Evolutionary conservation across 2,888 invertebrate species (phyloP), one percentile per base, ranked within the genome.

Genomic region (Automeris io): DNA sequence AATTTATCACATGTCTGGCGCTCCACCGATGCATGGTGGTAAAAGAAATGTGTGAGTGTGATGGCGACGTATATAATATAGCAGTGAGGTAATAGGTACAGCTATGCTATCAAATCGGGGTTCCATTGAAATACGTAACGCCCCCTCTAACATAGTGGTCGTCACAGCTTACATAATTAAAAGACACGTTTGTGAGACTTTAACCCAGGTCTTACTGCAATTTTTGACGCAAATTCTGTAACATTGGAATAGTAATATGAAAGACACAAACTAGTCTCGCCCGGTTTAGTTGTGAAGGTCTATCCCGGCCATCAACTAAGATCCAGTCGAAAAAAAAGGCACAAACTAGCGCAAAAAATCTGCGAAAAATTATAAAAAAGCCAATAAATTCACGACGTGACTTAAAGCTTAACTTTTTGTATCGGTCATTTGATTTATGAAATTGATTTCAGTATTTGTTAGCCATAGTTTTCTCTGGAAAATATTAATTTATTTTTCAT

Each of bases 101-200:
- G 55, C 57, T 55, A 60, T 53, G 54, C 56, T 66, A 64, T 65
- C 61, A 61, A 61, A 61, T 61, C 61, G 65, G 63, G 56, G 65
- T 63, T 67, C 70, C 63, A 82, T 81, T 81, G 75, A 79, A 75
- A 72, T 76, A 78, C 78, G 80, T 79, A 79, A 69, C 61, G 49
- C 50, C 70, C 63, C 54, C 75, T 42, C 57, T 53, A 57, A 71
- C 64, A n/a, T n/a, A n/a, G n/a, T n/a, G n/a, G n/a, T 61, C 51
- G 45, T 41, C 51, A 42, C 55, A 45, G 23, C 43, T 46, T 49
- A 41, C 44, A 46, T 46, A 46, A 49, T 51, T 45, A 57, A 61
- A 64, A 61, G 39, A 47, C 35, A 37, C 42, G 42, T 41, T 41
- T 52, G 53, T 57, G 51, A 48, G 55, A 45, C 50, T n/a, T n/a